A percentile compares a stretch with the other conserved stretches of the same genome.
phyloP scores from a whole-genome alignment of 2,797 vertebrate species.

The Toxotes lorentzi region DNA sequence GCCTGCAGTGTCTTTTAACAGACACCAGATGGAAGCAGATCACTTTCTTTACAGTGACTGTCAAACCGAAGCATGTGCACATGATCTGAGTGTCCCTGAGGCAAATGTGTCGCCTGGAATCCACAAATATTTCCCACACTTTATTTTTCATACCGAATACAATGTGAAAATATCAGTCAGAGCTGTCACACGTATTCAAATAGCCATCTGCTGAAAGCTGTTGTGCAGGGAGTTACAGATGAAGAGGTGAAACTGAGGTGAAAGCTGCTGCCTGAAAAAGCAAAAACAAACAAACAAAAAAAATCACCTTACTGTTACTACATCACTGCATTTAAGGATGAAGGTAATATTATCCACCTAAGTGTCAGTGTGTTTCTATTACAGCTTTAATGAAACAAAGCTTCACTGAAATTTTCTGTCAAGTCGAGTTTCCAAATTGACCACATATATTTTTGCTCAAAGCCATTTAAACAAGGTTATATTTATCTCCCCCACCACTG shows the following conservation, averaged over 20 bases:
- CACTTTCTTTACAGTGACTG: conserved; percentile 20
- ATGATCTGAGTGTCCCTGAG: conserved; percentile 21
- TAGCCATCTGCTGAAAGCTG: background rate
- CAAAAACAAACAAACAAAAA: background rate
- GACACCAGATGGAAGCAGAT: conserved; percentile 75
- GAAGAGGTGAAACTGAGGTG: background rate
- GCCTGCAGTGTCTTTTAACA: conserved; percentile 44
- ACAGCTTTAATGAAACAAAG: conserved; percentile 12
- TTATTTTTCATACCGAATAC: background rate
- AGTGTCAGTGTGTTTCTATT: background rate
- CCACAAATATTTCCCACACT: background rate
- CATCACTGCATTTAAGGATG: background rate
- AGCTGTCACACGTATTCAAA: background rate
- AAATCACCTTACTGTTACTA: background rate
- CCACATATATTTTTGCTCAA: conserved; percentile 11
- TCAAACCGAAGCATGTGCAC: conserved; percentile 18
- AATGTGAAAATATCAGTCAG: background rate
- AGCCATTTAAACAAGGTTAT: conserved; percentile 32
- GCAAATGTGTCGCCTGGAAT: conserved; percentile 28
- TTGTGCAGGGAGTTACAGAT: background rate
- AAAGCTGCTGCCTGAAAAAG: background rate
- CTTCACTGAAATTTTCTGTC: background rate
- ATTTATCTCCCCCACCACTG: conserved; percentile 15
- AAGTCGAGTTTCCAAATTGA: conserved; percentile 13
- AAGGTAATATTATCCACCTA: background rate